Percentiles rank a stretch among this genome's conserved stretches.
phyloP scores from a whole-genome alignment of 35 echinoderm and acorn worm species.

The Heliocidaris tuberculata region DNA sequence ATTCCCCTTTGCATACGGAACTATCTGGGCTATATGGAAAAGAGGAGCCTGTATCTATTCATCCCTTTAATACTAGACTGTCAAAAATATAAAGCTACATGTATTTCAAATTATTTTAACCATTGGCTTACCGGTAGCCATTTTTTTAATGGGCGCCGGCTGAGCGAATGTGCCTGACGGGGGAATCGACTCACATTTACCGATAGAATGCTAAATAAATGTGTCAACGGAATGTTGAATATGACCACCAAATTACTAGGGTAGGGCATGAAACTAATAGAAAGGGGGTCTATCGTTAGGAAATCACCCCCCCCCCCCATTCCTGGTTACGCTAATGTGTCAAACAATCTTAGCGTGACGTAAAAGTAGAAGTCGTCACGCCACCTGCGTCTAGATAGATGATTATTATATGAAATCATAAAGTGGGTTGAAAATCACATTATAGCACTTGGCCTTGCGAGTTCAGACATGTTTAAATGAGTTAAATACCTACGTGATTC shows the following conservation, averaged over 20 bases:
- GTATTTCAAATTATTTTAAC: no score
- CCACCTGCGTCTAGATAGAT: background rate
- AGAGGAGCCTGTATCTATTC: background rate
- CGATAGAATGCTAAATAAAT: no score
- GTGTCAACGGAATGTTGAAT: no score
- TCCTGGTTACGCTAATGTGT: background rate
- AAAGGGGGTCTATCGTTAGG: no score
- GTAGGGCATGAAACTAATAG: no score
- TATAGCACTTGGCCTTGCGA: background rate
- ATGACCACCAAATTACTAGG: no score
- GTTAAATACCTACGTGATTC: background rate
- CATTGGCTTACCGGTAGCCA: no score
- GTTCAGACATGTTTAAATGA: background rate
- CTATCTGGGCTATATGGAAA: background rate
- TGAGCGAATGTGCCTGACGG: no score
- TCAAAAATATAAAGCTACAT: no score
- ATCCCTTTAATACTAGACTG: background rate
- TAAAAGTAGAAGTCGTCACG: background rate
- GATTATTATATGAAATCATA: conserved; percentile 4
- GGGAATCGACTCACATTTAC: no score
- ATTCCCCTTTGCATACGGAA: background rate
- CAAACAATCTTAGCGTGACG: background rate
- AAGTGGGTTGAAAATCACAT: background rate
- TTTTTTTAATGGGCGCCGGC: no score
- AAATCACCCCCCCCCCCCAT: background rate